Base-by-base conservation (phyloP, 2,113 vertebrate species). In the Guaruba guarouba region DNA sequence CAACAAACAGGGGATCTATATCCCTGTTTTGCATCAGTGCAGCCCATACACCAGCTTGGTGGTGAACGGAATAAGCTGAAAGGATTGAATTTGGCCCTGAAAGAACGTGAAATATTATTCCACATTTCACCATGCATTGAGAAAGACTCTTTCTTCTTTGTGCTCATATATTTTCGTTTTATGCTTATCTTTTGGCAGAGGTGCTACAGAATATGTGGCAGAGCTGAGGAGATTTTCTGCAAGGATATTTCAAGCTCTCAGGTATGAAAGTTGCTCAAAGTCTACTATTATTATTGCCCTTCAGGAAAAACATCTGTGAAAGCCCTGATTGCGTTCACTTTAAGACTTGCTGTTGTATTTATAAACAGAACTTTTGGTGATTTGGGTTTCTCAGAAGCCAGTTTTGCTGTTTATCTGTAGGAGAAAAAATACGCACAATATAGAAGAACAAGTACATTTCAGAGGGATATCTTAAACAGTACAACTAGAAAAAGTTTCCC, bases 261-360 rank as follows among this genome's bases (percentile, higher is more conserved):
- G 96, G 92, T 94, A 95, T 81, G 66, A 95, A 95, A 95, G 69
- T 89, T 74, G 89, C 93, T 94, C 69, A 52, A 86, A 96, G 25
- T 48, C 71, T 70, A 3, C 66, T 61, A 64, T 93, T 95, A 90
- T 90, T 94, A 71, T 69, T 95, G 80, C 78, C 96, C 91, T 97
- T 95, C 74, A 95, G 95, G 95, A 97, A 96, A 95, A 81, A 77
- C 93, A 95, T 86, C 95, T 97, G 95, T 84, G 95, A 87, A 71
- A 95, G 31, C n/a, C 82, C 77, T 11, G 74, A 84, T 44, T 92
- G 82, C 77, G n/a, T 44, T 96, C 81, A 31, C 89, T 96, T 87
- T 33, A 88, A 88, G 93, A 66, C 70, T 92, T 28, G 37, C 67
- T 82, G 87, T 70, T 89, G 6, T 23, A 74, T 69, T 94, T 93